Evolutionary conservation across 1,140 invertebrate species (phyloP), one percentile per base, ranked within the genome.

Genomic region (Asobara japonica): DNA sequence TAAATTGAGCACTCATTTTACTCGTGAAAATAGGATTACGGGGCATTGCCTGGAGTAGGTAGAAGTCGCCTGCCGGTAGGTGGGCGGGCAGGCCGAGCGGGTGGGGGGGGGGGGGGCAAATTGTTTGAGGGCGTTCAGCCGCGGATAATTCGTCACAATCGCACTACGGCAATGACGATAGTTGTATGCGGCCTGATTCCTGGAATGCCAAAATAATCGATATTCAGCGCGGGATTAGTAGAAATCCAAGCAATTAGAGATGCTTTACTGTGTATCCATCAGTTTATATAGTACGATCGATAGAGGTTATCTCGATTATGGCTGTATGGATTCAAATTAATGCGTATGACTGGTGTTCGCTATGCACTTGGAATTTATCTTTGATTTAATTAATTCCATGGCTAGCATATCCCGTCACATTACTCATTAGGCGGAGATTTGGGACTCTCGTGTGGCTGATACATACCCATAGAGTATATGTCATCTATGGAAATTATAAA

Each of bases 151-250:
- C 51, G 51, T 56, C 51, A 56, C 51, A 18, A 22, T 56, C 51
- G 51, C 25, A 18, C 51, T 1, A 56, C 11, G 51, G 51, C 11
- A 56, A 56, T 56, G 51, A 56, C 51, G 51, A 56, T 56, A 56
- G 51, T 56, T 56, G 51, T 56, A 22, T 56, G 51, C 11, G 51
- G 51, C n/a, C 51, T 56, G 51, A 56, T 56, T 56, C 51, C 51
- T 25, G 51, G 11, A 56, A 56, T 56, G 25, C 51, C 51, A 20
- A 10, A 56, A 56, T 56, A 56, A 22, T 56, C 51, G 51, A 56
- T 56, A 56, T 56, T 56, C 51, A 56, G 51, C 51, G 25, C 22
- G 51, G n/a, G 51, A 56, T 56, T 56, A 56, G 20, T 25, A 56
- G 51, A 56, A 56, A 56, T 22, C 10, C 51, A 7, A 56, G 51